Evolutionary conservation across 2,888 invertebrate genomes (phyloP), one percentile per base, ranked within the genome.

Genomic region (Aspidiotus destructor): DNA sequence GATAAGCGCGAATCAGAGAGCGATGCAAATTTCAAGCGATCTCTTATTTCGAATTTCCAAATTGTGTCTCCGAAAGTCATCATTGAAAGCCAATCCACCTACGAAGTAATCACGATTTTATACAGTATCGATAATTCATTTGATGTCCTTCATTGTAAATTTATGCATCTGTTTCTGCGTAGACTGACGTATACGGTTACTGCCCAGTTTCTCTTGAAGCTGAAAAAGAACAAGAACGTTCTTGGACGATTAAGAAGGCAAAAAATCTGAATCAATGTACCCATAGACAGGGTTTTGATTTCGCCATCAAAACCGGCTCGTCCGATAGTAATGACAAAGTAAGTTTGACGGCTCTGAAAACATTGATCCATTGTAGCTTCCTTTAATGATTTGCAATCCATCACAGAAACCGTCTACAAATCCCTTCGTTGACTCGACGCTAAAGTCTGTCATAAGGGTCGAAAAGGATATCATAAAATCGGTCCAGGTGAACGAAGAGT

Each of bases 221-320:
- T 9, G 57, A 8, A 16, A 53, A 69, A 28, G 69, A 69, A 42
- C 57, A 53, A 17, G 55, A 62, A 16, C 54, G 62, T 13, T 62
- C 69, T 7, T 69, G 69, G 69, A 55, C 48, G 8, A 44, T 69
- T 7, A 61, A 41, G 8, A 69, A 69, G 28, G 57, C 8, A 48
- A 69, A 69, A 62, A 62, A 69, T 69, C 28, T 69, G 9, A 69
- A 62, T 40, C 69, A 62, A 62, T 69, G 69, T 48, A 62, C 54
- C 28, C 16, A 62, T 15, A 44, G 69, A 41, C 67, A 67, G 60
- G 67, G 67, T 41, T 58, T 60, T n/a, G 67, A 67, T 60, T 67
- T 67, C 40, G 67, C 67, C 8, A 55, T 64, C 13, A 41, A 42
- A 44, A 57, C 67, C n/a, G 60, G 40, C n/a, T 28, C 60, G 13